phyloP scores from a whole-genome alignment of 1,140 invertebrate species.

The Campoletis sonorensis region DNA sequence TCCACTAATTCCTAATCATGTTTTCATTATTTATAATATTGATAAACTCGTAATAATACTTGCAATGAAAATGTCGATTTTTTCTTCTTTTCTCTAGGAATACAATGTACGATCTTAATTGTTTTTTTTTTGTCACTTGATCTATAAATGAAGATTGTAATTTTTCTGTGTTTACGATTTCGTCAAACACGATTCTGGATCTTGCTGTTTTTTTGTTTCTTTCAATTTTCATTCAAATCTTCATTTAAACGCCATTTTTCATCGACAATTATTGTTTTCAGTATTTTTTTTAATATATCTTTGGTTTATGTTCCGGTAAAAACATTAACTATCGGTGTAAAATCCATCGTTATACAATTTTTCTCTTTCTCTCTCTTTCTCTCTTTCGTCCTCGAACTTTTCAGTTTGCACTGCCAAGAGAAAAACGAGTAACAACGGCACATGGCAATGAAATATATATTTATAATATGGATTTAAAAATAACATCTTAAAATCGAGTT shows the following conservation, averaged over 20 bases:
- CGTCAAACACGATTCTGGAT: conserved; percentile 15
- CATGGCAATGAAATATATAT: not conserved
- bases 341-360: conserved; percentile 12
- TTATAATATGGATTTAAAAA: conserved; percentile 20
- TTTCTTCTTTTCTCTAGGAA: too few species aligned
- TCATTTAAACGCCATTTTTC: not conserved
- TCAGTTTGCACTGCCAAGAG: not conserved
- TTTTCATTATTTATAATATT: conserved; percentile 36
- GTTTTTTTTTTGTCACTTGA: too few species aligned
- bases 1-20: not conserved
- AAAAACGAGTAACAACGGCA: not conserved
- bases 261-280: not conserved
- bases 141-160: too few species aligned
- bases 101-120: too few species aligned
- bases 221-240: not conserved
- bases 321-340: conserved; percentile 36
- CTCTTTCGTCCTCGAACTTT: too few species aligned
- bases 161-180: not conserved
- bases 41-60: conserved; percentile 51
- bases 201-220: conserved; percentile 10
- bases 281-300: conserved; percentile 20
- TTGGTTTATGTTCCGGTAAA: conserved; percentile 28
- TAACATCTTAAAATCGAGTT: conserved; percentile 24
- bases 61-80: conserved; percentile 44
- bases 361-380: too few species aligned